Evolutionary conservation across 2,113 vertebrate species (phyloP).

Genomic region (Nyctereutes procyonoides): DNA sequence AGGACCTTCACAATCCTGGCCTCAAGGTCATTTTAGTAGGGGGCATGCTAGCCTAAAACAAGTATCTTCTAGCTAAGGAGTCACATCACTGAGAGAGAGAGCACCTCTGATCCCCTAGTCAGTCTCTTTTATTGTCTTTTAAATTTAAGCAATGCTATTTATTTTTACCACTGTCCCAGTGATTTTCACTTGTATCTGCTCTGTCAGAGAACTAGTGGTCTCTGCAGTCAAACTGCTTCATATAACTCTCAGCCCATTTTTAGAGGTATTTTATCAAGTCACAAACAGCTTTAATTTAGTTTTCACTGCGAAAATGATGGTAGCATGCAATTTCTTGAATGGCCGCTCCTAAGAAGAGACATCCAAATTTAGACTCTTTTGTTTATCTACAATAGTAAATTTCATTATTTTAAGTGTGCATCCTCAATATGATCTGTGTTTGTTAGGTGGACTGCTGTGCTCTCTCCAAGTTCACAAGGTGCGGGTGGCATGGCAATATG

Average conservation of each 20-base stretch:
- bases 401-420: neutral
- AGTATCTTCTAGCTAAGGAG: neutral
- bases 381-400: neutral
- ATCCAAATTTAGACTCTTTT: neutral
- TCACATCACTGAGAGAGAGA: neutral
- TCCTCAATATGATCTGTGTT: neutral
- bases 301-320: neutral
- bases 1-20: neutral
- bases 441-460: neutral
- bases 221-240: neutral
- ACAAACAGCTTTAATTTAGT: slow-evolving; percentile 2
- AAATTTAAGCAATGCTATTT: neutral
- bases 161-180: neutral
- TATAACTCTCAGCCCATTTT: neutral
- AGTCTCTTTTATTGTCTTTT: neutral
- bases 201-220: neutral
- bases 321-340: neutral
- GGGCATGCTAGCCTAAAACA: neutral
- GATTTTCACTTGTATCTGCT: neutral
- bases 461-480: neutral
- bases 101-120: neutral
- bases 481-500: neutral
- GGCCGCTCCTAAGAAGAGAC: neutral
- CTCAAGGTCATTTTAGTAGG: neutral
- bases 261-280: neutral